Percentiles rank a stretch among this genome's conserved stretches.
Evolutionary conservation across 2,888 invertebrate species (phyloP).

Genomic region (Heteromurus nitidus): DNA sequence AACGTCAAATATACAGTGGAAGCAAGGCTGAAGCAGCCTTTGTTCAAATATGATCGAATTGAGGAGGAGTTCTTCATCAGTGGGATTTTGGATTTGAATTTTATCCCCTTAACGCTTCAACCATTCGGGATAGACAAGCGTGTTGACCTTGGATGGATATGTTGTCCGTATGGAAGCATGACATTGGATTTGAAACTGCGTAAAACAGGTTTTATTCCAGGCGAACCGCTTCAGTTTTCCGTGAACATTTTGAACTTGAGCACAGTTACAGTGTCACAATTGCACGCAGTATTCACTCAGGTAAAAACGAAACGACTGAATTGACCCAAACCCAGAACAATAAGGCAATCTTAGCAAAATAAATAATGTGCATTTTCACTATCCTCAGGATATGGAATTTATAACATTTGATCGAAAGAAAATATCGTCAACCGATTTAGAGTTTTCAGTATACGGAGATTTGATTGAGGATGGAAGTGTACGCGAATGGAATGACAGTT

Average conservation of each 20-base stretch:
- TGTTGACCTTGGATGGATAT: slow-evolving; percentile 32
- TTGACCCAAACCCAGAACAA: neutral
- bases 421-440: neutral
- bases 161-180: slow-evolving; percentile 22
- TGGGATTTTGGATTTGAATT: slow-evolving; percentile 29
- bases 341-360: no score
- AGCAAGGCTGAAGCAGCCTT: slow-evolving; percentile 25
- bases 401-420: slow-evolving; percentile 31
- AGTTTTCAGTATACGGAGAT: neutral
- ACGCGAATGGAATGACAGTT: slow-evolving; percentile 11
- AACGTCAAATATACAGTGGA: slow-evolving; percentile 34
- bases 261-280: neutral
- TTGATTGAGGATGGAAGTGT: neutral
- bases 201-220: slow-evolving; percentile 24
- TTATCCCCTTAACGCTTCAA: neutral
- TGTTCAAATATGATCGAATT: slow-evolving; percentile 34
- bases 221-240: slow-evolving; percentile 16
- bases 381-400: slow-evolving; percentile 13
- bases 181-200: slow-evolving; percentile 8
- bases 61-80: slow-evolving; percentile 37
- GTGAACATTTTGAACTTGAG: slow-evolving; percentile 21
- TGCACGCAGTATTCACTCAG: slow-evolving; percentile 23
- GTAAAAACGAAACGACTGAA: slow-evolving; percentile 4
- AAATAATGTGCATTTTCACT: neutral
- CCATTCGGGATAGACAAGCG: neutral